These are phyloP conservation scores for Lordiphosa mommai DNA, from an alignment of 1,140 invertebrate genomes.

Conservation along the genomic window DNA sequence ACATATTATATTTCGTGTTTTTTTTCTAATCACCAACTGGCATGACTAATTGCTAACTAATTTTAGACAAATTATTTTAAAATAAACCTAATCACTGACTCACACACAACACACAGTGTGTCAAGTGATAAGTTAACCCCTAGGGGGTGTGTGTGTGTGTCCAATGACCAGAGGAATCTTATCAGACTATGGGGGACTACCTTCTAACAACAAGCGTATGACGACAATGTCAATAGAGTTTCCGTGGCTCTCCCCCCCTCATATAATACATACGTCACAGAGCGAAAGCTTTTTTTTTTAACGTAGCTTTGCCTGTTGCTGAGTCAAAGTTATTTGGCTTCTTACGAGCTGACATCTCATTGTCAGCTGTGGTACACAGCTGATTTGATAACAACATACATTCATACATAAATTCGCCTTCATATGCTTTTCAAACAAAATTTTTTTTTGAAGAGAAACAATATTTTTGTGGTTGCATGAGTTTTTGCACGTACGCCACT, in stretches of 20 bases:
- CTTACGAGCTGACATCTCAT: conserved; percentile 1
- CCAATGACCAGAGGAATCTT: no score
- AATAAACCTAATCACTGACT: conserved; percentile 8
- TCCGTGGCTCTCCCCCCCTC: no score
- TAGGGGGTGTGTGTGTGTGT: conserved; percentile 9
- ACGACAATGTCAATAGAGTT: neutral
- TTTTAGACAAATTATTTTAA: neutral
- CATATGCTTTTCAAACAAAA: conserved; percentile 9
- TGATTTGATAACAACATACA: no score
- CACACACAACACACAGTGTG: neutral
- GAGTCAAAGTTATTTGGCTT: conserved; percentile 2
- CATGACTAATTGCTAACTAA: conserved; percentile 1
- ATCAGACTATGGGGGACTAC: no score
- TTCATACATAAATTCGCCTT: conserved; percentile 14
- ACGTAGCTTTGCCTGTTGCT: conserved; percentile 3
- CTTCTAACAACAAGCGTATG: neutral
- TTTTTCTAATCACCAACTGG: neutral
- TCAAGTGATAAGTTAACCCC: conserved; percentile 11
- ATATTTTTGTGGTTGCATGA: conserved; percentile 56
- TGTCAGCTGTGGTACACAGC: conserved; percentile 8
- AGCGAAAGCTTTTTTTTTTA: neutral
- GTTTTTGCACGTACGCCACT: conserved; percentile 79
- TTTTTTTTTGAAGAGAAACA: no score
- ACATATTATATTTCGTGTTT: no score
- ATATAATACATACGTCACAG: neutral